Evolutionary conservation across 2,113 vertebrate genomes (phyloP), one percentile per base, ranked within the genome.

Genomic region (Athene noctua): DNA sequence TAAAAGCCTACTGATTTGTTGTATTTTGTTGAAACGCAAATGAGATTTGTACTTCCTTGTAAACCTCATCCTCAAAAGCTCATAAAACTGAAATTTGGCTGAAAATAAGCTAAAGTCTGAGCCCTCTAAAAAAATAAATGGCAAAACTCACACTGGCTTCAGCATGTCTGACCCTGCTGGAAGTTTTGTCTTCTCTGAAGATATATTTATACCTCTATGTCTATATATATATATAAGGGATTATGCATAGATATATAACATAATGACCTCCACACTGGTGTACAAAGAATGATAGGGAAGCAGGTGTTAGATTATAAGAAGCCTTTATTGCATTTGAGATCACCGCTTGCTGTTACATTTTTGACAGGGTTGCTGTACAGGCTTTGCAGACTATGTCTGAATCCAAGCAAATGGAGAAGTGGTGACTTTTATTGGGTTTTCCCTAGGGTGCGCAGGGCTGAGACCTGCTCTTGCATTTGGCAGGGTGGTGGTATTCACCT

Each of bases 1-100:
- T 87, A 89, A 97, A 96, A 95, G 68, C 11, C 27, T 94, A 89
- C 52, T 92, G 80, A 91, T 94, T 86, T 18, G 14, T 10, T 57
- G 40, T 29, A 62, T 72, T 89, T 91, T 96, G 52, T 65, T 82
- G 61, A 94, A 92, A 93, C 72, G 80, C 46, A 82, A 90, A 75
- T 94, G 36, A 86, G 52, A 85, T 79, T 79, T 32, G 25, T 42
- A 75, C 44, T 73, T 78, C 67, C 57, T 74, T 71, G 10, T 36
- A 78, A 81, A 52, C 12, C 9, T 57, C 59, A 73, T 61, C 29
- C 80, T 77, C 75, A 67, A 85, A 87, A 90, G 14, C 11, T 58
- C 36, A 30, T 21, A 51, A 68, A 86, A 57, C 19, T 52, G 27
- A 22, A 80, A 8, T 84, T 79, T 72, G 27, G 40, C 21, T 44